Evolutionary conservation across 1,140 invertebrate species (phyloP).

Genomic region (Aphaenogaster floridana): DNA sequence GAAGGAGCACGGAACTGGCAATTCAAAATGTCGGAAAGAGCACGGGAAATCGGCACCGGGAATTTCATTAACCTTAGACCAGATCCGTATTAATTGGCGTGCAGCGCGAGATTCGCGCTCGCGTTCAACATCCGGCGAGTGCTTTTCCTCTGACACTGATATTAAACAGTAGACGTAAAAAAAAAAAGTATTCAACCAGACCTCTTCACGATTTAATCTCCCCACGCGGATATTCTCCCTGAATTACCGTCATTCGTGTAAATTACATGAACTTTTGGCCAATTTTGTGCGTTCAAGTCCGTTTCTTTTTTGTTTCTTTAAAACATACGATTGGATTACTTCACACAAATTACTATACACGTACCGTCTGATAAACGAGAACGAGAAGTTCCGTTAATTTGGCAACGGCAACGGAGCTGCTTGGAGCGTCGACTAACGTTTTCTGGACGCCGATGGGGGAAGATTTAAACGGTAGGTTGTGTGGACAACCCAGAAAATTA

Average conservation of each 20-base stretch:
- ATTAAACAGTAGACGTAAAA: slow-evolving; percentile 26
- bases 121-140: slow-evolving; percentile 3
- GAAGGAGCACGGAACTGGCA: slow-evolving; percentile 60
- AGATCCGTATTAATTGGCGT: slow-evolving; percentile 46
- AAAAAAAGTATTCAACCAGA: neutral
- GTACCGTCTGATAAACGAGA: slow-evolving; percentile 33
- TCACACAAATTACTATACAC: neutral
- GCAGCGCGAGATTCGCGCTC: slow-evolving; percentile 25
- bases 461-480: slow-evolving; percentile 81
- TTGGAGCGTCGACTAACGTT: slow-evolving; percentile 64
- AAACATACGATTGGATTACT: slow-evolving; percentile 5
- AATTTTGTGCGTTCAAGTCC: slow-evolving; percentile 3
- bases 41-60: slow-evolving; percentile 62
- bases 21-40: slow-evolving; percentile 66
- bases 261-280: neutral
- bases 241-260: neutral
- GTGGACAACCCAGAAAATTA: slow-evolving; percentile 84
- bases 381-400: slow-evolving; percentile 56
- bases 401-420: slow-evolving; percentile 41
- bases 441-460: slow-evolving; percentile 74
- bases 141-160: neutral
- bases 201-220: slow-evolving; percentile 3
- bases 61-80: slow-evolving; percentile 61
- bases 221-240: neutral
- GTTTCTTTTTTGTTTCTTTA: neutral